These are phyloP conservation scores for Sussaba pulchella DNA, from an alignment of 2,888 invertebrate species.

Conservation along the genomic window DNA sequence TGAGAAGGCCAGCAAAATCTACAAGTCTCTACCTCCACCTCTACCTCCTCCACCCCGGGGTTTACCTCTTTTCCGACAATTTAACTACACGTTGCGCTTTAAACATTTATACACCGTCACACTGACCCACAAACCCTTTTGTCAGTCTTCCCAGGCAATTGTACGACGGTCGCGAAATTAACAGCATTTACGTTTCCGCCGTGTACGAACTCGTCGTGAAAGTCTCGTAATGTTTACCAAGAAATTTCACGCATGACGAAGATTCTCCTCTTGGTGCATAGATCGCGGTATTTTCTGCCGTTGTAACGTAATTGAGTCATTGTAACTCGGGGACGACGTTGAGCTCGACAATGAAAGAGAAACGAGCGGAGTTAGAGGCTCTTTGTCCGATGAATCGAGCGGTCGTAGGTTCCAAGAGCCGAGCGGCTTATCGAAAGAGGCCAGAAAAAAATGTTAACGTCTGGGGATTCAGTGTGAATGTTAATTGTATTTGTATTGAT, in stretches of 20 bases:
- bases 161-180: too few species aligned
- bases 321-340: conserved; percentile 62
- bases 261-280: conserved; percentile 39
- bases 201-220: too few species aligned
- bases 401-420: conserved; percentile 42
- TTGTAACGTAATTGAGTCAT: conserved; percentile 60
- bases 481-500: too few species aligned
- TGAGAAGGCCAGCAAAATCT: too few species aligned
- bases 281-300: neutral
- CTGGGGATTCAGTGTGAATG: too few species aligned
- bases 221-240: conserved; percentile 46
- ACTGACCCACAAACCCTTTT: neutral
- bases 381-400: conserved; percentile 34
- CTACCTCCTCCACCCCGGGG: neutral
- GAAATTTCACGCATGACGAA: conserved; percentile 62
- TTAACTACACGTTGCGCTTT: neutral
- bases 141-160: neutral
- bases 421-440: conserved; percentile 29
- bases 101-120: neutral
- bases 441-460: neutral
- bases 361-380: conserved; percentile 23
- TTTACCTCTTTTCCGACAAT: conserved; percentile 2
- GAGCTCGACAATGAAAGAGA: conserved; percentile 62
- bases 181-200: too few species aligned
- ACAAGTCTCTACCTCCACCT: too few species aligned